Percentiles rank a stretch among this genome's conserved stretches.
Evolutionary conservation across 2,797 vertebrate genomes (phyloP).

Genomic region (Cynopterus sphinx): DNA sequence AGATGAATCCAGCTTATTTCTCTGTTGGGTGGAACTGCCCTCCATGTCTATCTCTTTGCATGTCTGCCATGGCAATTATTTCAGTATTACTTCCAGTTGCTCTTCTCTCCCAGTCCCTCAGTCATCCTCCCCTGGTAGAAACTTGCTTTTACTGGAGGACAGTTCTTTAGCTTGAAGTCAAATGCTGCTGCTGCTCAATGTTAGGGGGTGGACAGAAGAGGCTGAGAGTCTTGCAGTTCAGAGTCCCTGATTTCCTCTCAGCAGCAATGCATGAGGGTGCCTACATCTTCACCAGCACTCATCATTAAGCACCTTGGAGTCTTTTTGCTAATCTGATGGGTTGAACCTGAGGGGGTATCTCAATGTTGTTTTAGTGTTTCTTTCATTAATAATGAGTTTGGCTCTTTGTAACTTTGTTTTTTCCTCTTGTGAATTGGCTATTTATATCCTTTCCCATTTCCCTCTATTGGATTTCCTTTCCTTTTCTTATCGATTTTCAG

Average conservation of each 20-base stretch:
- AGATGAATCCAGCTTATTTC: background rate
- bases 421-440: background rate
- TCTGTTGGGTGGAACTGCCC: background rate
- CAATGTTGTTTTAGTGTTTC: background rate
- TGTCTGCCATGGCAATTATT: background rate
- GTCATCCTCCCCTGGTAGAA: background rate
- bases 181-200: background rate
- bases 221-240: background rate
- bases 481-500: background rate
- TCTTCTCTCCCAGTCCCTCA: background rate
- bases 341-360: background rate
- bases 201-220: background rate
- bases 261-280: background rate
- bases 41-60: background rate
- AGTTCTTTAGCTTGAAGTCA: background rate
- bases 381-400: background rate
- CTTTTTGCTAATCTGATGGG: background rate
- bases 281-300: background rate
- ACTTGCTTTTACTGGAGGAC: background rate
- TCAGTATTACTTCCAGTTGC: background rate
- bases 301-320: background rate
- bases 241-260: background rate
- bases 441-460: background rate
- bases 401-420: background rate
- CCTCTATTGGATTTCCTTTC: background rate